phyloP scores from a whole-genome alignment of 2,113 vertebrate genomes.

The Pseudopodoces humilis region DNA sequence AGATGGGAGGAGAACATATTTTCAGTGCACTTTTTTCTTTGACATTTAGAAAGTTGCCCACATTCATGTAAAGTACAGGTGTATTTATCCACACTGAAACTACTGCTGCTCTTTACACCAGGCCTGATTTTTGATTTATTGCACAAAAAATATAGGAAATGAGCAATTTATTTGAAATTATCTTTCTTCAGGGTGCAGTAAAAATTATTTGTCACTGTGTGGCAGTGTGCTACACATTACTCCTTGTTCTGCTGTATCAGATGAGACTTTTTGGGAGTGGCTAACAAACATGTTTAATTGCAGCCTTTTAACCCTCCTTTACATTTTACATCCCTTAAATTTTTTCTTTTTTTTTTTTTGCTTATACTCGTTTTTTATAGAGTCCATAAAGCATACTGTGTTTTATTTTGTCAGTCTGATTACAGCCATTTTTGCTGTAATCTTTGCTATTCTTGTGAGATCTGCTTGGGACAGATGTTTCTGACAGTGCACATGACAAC shows the following conservation, averaged over 20 bases:
- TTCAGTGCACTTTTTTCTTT: not conserved
- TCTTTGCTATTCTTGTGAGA: not conserved
- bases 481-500: not conserved
- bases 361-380: not conserved
- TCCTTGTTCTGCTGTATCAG: not conserved
- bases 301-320: not conserved
- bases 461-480: not conserved
- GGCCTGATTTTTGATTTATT: not conserved
- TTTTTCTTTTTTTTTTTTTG: not conserved
- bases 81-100: not conserved
- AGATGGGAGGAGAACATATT: fast-evolving
- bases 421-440: not conserved
- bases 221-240: slow-evolving; percentile 23
- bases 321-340: fast-evolving
- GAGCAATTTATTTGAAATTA: not conserved
- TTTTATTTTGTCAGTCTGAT: not conserved
- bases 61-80: not conserved
- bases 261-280: not conserved
- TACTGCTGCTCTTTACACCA: not conserved
- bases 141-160: not conserved
- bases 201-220: slow-evolving; percentile 26
- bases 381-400: not conserved
- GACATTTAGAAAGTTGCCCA: not conserved
- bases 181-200: slow-evolving; percentile 10
- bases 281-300: not conserved